Conservation (phyloP, 2,113 vertebrate species). For the Lophochroa leadbeateri region DNA sequence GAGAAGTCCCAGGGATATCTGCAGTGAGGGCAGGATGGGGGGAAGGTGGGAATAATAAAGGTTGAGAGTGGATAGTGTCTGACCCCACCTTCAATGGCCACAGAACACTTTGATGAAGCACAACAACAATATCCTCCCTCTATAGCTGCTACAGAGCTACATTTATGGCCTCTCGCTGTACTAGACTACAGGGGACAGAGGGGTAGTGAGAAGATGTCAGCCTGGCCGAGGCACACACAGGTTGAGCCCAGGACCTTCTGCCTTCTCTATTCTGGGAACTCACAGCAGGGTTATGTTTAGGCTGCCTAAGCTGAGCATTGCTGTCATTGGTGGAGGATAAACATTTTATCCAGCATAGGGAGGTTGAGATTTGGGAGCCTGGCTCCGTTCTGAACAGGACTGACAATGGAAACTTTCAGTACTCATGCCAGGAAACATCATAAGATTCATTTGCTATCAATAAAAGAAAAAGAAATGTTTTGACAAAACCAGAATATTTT, state of each 20-base stretch:
- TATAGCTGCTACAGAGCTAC: background rate
- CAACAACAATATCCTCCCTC: background rate
- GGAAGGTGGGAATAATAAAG: background rate
- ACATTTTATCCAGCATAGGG: background rate
- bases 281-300: background rate
- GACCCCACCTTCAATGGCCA: background rate
- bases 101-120: background rate
- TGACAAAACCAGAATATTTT: conserved; percentile 39
- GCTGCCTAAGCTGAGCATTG: background rate
- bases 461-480: background rate
- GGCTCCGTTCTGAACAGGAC: background rate
- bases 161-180: background rate
- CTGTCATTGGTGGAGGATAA: background rate
- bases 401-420: conserved; percentile 28
- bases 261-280: background rate
- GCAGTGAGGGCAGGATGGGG: background rate
- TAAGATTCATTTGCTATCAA: conserved; percentile 14
- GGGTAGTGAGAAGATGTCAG: background rate
- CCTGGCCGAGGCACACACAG: background rate
- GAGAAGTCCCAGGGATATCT: background rate
- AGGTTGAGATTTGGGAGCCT: background rate
- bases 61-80: background rate
- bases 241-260: background rate
- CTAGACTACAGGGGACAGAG: background rate
- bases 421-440: conserved; percentile 4